Conservation (phyloP, 2,113 vertebrate species). For the Cyprinodon variegatus region DNA sequence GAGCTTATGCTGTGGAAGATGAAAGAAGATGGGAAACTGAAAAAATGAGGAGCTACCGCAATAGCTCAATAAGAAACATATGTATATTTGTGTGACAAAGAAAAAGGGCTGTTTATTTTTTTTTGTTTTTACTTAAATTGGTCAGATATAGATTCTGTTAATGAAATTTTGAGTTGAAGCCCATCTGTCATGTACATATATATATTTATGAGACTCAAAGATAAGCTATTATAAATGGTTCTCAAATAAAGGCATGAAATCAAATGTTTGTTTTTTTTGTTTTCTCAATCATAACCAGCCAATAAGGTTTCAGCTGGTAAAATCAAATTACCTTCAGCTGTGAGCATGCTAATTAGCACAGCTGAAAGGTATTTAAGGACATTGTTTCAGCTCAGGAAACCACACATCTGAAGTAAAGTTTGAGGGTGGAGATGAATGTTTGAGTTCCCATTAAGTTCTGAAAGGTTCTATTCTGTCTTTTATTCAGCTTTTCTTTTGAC, state of each 20-base stretch:
- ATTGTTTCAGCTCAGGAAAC: neutral
- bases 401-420: neutral
- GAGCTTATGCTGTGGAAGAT: slow-evolving; percentile 85
- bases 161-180: slow-evolving; percentile 18
- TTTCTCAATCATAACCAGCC: neutral
- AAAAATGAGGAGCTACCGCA: slow-evolving; percentile 50
- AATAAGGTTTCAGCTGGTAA: slow-evolving; percentile 25
- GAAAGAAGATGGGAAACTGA: slow-evolving; percentile 80
- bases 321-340: slow-evolving; percentile 30
- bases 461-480: neutral
- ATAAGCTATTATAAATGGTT: neutral
- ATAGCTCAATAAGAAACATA: neutral
- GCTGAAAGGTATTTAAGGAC: slow-evolving; percentile 10
- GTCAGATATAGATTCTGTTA: slow-evolving; percentile 10
- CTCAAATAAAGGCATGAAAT: slow-evolving; percentile 51
- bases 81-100: neutral
- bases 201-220: neutral
- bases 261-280: neutral
- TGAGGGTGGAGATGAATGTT: neutral
- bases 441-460: neutral
- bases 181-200: neutral
- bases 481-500: slow-evolving; percentile 60
- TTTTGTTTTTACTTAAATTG: slow-evolving; percentile 19
- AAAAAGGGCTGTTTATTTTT: slow-evolving; percentile 19
- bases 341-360: slow-evolving; percentile 6